Base-by-base conservation (phyloP, 2,888 invertebrate genomes). In the Phaedon cochleariae region DNA sequence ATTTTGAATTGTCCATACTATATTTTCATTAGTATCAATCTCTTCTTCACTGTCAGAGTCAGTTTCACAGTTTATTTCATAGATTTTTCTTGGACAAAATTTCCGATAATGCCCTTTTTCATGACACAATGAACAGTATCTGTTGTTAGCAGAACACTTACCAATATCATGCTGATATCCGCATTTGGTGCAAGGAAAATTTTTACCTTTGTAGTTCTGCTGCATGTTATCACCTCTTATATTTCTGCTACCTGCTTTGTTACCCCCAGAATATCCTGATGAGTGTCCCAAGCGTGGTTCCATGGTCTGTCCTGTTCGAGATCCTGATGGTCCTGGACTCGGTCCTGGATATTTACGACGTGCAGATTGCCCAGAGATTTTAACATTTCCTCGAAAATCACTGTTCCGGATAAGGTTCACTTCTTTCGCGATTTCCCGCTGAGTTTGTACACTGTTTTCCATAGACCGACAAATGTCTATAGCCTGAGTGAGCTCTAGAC, bases 121-220 rank as follows among this genome's bases (percentile, higher is more conserved):
- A 10, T 49, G 22, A 10, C 21, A 49, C 12, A 49, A 10, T 4
- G 49, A 49, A 49, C 49, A 49, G 22, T 49, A 22, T 49, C 22
- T 49, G 21, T 49, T 17, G 18, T 31, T 29, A 2, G 10, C 37
- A 61, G 29, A 37, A 49, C 29, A 63, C 77, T 76, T 81, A 94
- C 95, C 49, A 20, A 18, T 21, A 20, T 49, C 49, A 49, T 49
- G 49, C 4, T 49, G 49, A 49, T 51, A 26, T 26, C 15, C 26
- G 51, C 26, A 51, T 51, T 51, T 51, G 15, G 51, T 4, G 26
- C 29, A 51, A 15, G 51, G 26, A 26, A 51, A 1, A 2, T 51
- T 4, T 51, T 51, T n/a, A 51, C 51, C 51, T 51, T 26, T 22
- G 51, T 51, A 12, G n/a, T 26, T 51, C 51, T 51, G 29, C 20